phyloP scores from a whole-genome alignment of 2,113 vertebrate genomes.

The Melanerpes formicivorus region DNA sequence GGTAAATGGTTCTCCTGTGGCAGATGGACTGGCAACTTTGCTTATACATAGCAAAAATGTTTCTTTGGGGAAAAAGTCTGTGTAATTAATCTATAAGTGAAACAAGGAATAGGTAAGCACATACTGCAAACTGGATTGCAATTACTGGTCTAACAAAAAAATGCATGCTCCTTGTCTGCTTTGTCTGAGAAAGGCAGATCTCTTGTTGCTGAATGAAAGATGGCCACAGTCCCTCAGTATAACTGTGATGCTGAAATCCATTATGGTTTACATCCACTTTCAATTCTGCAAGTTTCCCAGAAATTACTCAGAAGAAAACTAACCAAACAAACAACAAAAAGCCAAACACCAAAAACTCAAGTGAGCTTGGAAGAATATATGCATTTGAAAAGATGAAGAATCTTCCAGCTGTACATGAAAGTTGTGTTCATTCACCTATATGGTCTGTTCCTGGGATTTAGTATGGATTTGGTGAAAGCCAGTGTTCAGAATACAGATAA shows the following conservation, averaged over 20 bases:
- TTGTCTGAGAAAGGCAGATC: not conserved
- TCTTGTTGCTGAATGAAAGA: not conserved
- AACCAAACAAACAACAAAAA: not conserved
- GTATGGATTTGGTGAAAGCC: not conserved
- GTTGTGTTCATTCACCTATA: not conserved
- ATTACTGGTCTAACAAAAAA: not conserved
- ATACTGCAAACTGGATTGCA: not conserved
- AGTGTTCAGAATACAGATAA: not conserved
- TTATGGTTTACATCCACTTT: not conserved
- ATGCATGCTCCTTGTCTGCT: not conserved
- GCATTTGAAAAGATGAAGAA: not conserved
- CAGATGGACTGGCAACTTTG: not conserved
- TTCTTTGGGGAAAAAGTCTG: not conserved
- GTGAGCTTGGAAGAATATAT: not conserved
- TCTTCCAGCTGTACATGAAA: not conserved
- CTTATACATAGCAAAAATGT: not conserved
- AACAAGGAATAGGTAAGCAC: not conserved
- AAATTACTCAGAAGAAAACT: not conserved
- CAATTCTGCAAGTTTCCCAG: not conserved
- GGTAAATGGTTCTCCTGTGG: not conserved
- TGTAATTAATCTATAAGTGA: conserved; percentile 31
- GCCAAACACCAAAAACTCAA: not conserved
- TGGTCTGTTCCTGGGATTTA: not conserved
- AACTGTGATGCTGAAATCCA: not conserved
- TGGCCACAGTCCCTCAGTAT: not conserved